These are phyloP conservation scores for Capitella teleta DNA, from an alignment of 1,140 invertebrate species.

Conservation along the genomic window DNA sequence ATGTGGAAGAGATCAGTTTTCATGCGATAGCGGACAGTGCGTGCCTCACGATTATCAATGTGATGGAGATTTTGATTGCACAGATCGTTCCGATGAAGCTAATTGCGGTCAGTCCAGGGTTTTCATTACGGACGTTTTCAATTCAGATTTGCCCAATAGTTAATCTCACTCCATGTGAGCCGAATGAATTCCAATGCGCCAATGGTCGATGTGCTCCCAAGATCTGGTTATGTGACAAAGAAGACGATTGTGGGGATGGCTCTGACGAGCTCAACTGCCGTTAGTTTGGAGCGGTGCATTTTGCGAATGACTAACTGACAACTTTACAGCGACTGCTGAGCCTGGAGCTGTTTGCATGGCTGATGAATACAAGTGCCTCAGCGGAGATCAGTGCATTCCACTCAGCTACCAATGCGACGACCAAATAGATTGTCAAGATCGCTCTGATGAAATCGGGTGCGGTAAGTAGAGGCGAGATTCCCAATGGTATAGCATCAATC, in stretches of 20 bases:
- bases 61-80: constrained; percentile 88
- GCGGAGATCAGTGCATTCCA: constrained; percentile 76
- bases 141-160: background rate
- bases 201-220: constrained; percentile 83
- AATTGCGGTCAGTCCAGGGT: constrained; percentile 32
- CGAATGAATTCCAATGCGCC: constrained; percentile 78
- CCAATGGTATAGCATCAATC: background rate
- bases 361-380: constrained; percentile 70
- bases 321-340: constrained; percentile 23
- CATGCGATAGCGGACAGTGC: constrained; percentile 46
- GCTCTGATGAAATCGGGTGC: constrained; percentile 84
- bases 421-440: constrained; percentile 73
- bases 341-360: constrained; percentile 59
- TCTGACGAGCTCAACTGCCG: constrained; percentile 47
- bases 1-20: constrained; percentile 56
- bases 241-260: constrained; percentile 86
- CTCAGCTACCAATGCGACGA: constrained; percentile 87
- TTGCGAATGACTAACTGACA: too few species aligned
- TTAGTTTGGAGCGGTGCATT: too few species aligned
- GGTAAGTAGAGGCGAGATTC: constrained; percentile 50
- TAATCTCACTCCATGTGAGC: constrained; percentile 55
- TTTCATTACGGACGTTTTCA: background rate
- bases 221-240: constrained; percentile 81
- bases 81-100: constrained; percentile 86
- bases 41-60: constrained; percentile 89